phyloP scores from a whole-genome alignment of 2,888 invertebrate species.

The Trichacis sp. region DNA sequence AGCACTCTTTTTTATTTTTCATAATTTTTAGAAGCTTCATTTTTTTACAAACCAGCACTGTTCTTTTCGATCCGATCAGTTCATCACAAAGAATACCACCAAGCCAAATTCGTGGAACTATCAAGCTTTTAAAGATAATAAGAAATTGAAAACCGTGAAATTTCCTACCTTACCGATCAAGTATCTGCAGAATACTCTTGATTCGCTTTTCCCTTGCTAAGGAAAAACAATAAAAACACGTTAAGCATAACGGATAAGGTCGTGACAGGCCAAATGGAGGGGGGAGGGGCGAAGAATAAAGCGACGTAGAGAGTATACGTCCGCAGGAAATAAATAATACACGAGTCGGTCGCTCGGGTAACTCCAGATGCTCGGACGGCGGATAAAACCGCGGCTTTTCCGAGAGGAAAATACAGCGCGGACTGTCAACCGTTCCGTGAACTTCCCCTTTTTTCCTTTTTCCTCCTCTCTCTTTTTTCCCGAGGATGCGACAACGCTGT shows the following conservation, averaged over 20 bases:
- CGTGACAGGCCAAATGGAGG: slow-evolving; percentile 7
- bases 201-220: too few relatives aligned
- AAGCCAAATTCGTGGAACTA: too few relatives aligned
- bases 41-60: too few relatives aligned
- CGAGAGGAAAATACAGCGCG: slow-evolving; percentile 41
- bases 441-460: neutral
- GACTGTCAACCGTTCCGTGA: slow-evolving; percentile 20
- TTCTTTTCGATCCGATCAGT: too few relatives aligned
- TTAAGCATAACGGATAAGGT: slow-evolving; percentile 9
- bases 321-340: slow-evolving; percentile 65
- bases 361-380: slow-evolving; percentile 47
- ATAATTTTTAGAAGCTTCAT: too few relatives aligned
- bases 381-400: slow-evolving; percentile 48
- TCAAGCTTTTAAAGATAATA: too few relatives aligned
- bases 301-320: slow-evolving; percentile 50
- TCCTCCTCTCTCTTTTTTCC: slow-evolving; percentile 19
- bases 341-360: slow-evolving; percentile 47
- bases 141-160: too few relatives aligned
- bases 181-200: too few relatives aligned
- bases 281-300: slow-evolving; percentile 23
- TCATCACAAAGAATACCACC: too few relatives aligned
- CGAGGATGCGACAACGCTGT: slow-evolving; percentile 43
- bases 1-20: too few relatives aligned
- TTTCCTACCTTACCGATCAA: too few relatives aligned
- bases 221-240: neutral